A percentile compares a stretch with the other conserved stretches of the same genome.
These are phyloP conservation scores for Semicossyphus pulcher DNA, from an alignment of 2,113 vertebrate species.

Conservation along the genomic window DNA sequence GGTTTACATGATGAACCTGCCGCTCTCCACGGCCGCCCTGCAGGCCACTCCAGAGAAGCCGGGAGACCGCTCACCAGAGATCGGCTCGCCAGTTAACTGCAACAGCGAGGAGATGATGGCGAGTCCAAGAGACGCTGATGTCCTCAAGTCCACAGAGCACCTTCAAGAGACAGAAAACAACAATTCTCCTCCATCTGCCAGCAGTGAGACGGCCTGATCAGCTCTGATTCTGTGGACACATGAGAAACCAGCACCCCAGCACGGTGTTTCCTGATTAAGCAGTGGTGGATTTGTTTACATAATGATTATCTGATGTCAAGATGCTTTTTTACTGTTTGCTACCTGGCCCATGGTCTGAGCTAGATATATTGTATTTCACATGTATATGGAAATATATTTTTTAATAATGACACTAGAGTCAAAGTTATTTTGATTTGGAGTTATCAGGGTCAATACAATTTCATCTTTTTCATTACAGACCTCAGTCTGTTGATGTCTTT, in stretches of 20 bases:
- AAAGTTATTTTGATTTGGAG: neutral
- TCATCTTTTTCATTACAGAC: neutral
- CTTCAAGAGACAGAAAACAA: constrained; percentile 79
- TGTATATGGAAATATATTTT: constrained; percentile 31
- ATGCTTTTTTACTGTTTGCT: constrained; percentile 22
- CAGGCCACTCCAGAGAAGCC: constrained; percentile 83
- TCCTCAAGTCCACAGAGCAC: constrained; percentile 83
- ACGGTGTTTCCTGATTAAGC: neutral
- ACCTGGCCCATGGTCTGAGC: neutral
- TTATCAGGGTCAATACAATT: neutral
- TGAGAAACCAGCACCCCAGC: neutral
- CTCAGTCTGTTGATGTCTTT: neutral
- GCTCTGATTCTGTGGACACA: neutral
- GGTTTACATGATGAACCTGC: constrained; percentile 89
- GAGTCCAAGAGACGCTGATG: constrained; percentile 85
- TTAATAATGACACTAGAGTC: neutral
- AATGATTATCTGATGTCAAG: constrained; percentile 10
- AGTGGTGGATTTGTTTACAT: constrained; percentile 48
- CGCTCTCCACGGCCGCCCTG: constrained; percentile 78
- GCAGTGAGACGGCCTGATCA: constrained; percentile 79
- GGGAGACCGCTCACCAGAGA: constrained; percentile 83
- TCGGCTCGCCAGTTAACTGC: constrained; percentile 85
- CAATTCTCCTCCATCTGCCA: constrained; percentile 75
- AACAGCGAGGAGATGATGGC: constrained; percentile 84
- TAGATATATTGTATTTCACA: constrained; percentile 26